These are phyloP conservation scores for Drosophila eohydei DNA, from an alignment of 2,888 invertebrate genomes.

Conservation along the genomic window DNA sequence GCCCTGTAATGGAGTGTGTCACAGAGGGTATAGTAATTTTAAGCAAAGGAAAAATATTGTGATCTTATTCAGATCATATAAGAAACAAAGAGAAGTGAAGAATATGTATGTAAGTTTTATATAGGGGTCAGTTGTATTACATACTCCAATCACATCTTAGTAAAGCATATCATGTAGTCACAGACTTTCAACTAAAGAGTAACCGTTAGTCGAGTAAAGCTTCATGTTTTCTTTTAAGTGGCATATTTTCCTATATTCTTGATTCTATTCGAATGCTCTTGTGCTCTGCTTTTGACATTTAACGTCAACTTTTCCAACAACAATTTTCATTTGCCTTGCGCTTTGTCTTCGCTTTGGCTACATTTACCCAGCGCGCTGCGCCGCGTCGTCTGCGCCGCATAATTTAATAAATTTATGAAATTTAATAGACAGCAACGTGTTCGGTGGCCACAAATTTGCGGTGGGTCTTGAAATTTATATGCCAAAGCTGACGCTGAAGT, in stretches of 20 bases:
- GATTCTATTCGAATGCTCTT: slow-evolving; percentile 41
- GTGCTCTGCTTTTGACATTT: slow-evolving; percentile 44
- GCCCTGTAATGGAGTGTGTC: not conserved
- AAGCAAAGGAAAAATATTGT: no score
- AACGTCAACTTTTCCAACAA: slow-evolving; percentile 42
- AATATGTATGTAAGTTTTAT: no score
- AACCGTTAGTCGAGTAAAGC: not conserved
- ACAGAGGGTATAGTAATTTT: not conserved
- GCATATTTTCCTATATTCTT: slow-evolving; percentile 14
- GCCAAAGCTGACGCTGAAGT: slow-evolving; percentile 27
- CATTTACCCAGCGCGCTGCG: slow-evolving; percentile 22
- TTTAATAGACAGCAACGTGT: slow-evolving; percentile 79
- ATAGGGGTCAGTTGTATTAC: no score
- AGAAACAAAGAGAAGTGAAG: no score
- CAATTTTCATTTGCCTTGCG: slow-evolving; percentile 42
- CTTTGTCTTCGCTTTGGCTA: slow-evolving; percentile 44
- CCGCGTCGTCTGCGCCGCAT: slow-evolving; percentile 53
- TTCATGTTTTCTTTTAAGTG: not conserved
- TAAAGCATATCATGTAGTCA: no score
- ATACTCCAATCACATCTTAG: no score
- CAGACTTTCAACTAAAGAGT: not conserved
- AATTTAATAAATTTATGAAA: slow-evolving; percentile 78
- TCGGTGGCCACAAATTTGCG: slow-evolving; percentile 77
- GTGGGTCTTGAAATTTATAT: slow-evolving; percentile 72
- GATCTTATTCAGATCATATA: no score